Percentiles rank a stretch among this genome's conserved stretches.
phyloP scores from a whole-genome alignment of 2,113 vertebrate genomes.

The Megaleporinus macrocephalus region DNA sequence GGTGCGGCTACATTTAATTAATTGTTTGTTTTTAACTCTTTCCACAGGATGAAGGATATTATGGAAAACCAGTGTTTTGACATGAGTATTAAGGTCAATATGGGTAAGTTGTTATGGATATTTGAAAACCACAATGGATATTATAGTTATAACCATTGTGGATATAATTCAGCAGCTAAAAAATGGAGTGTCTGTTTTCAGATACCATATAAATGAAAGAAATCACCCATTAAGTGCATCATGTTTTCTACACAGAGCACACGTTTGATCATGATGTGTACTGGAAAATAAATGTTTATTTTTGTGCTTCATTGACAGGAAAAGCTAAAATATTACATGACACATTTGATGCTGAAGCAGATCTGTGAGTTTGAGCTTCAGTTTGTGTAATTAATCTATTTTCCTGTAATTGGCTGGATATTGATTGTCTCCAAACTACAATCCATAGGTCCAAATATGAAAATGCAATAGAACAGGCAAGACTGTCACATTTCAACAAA shows the following conservation, averaged over 20 bases:
- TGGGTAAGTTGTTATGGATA: constrained; percentile 61
- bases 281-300: neutral
- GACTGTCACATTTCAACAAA: constrained; percentile 71
- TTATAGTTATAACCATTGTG: too few species aligned
- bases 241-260: neutral
- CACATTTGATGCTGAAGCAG: constrained; percentile 64
- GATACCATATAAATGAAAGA: neutral
- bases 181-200: too few species aligned
- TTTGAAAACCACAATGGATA: too few species aligned
- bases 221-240: neutral
- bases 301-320: constrained; percentile 54
- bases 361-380: constrained; percentile 66
- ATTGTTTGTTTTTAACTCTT: constrained; percentile 1
- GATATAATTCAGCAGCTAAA: too few species aligned
- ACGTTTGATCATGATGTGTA: neutral
- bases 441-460: constrained; percentile 70
- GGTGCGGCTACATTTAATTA: too few species aligned
- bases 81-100: constrained; percentile 70
- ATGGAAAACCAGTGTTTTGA: constrained; percentile 81
- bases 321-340: constrained; percentile 65
- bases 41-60: constrained; percentile 74
- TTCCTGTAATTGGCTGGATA: neutral
- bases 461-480: constrained; percentile 69
- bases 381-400: neutral
- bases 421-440: neutral